Conservation (phyloP, 2,113 vertebrate genomes). For the Pteropus alecto region DNA sequence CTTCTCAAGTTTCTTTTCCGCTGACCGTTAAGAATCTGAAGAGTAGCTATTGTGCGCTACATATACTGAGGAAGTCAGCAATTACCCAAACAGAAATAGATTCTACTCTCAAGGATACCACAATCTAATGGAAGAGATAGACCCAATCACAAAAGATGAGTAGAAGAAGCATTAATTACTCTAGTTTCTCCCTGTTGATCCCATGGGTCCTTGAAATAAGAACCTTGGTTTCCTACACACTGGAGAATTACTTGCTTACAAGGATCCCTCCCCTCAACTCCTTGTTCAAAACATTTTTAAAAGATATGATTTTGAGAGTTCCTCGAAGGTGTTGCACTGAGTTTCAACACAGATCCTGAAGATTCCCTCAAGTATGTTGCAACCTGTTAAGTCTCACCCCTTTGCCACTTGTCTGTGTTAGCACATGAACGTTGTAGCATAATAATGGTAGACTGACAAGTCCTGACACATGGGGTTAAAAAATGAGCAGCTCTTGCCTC, state of each 20-base stretch:
- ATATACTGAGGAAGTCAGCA: not conserved
- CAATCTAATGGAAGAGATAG: not conserved
- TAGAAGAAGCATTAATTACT: not conserved
- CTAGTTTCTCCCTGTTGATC: not conserved
- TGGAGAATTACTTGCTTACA: not conserved
- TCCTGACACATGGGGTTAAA: not conserved
- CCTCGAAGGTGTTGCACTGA: not conserved
- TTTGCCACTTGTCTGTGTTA: not conserved
- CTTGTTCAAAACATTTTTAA: not conserved
- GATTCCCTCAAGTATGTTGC: not conserved
- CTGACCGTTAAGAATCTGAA: not conserved
- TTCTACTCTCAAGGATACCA: not conserved
- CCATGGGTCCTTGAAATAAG: not conserved
- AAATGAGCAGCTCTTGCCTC: not conserved
- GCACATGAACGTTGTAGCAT: not conserved
- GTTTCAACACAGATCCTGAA: not conserved
- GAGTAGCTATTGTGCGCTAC: not conserved
- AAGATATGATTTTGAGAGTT: not conserved
- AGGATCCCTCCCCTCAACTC: not conserved
- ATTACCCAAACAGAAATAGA: not conserved
- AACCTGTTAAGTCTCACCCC: not conserved
- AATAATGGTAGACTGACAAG: not conserved
- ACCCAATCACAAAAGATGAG: not conserved
- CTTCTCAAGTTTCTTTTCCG: not conserved
- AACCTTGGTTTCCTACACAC: not conserved